These are phyloP conservation scores for Subacronicta megacephala DNA, from an alignment of 2,888 invertebrate species.

Conservation along the genomic window DNA sequence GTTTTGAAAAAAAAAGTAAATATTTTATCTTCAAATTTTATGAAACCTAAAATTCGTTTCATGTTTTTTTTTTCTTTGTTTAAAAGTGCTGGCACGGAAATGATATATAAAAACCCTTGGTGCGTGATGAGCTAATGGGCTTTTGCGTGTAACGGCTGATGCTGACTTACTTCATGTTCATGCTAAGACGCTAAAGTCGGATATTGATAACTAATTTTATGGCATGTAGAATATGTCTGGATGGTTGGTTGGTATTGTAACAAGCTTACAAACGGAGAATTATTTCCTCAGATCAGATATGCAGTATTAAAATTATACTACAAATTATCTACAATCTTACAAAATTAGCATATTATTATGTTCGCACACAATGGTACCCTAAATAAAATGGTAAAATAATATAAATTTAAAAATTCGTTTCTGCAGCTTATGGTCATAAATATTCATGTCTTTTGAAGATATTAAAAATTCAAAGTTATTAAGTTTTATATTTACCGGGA, in stretches of 20 bases:
- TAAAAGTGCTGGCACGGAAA: background rate
- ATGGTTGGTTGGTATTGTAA: no score
- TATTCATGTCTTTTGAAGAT: constrained; percentile 49
- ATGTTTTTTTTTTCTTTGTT: constrained; percentile 9
- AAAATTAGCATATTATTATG: background rate
- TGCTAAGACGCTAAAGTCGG: no score
- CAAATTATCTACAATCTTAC: background rate
- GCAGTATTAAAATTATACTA: background rate
- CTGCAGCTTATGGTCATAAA: constrained; percentile 41
- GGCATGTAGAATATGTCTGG: no score
- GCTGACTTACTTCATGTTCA: no score
- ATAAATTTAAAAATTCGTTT: constrained; percentile 23
- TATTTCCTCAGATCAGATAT: background rate
- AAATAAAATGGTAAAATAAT: constrained; percentile 30
- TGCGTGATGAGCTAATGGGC: constrained; percentile 8
- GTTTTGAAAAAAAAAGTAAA: constrained; percentile 17
- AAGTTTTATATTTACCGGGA: constrained; percentile 27
- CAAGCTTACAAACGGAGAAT: no score
- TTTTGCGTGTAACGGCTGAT: background rate
- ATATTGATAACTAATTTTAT: no score
- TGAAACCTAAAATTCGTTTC: constrained; percentile 16
- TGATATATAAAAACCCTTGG: constrained; percentile 8
- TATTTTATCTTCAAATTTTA: constrained; percentile 18
- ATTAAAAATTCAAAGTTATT: constrained; percentile 38
- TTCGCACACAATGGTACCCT: constrained; percentile 17